A percentile compares a stretch with the other conserved stretches of the same genome.
Evolutionary conservation across 35 echinoderm and acorn worm genomes (phyloP).

Genomic region (Ophiothrix spiculata): DNA sequence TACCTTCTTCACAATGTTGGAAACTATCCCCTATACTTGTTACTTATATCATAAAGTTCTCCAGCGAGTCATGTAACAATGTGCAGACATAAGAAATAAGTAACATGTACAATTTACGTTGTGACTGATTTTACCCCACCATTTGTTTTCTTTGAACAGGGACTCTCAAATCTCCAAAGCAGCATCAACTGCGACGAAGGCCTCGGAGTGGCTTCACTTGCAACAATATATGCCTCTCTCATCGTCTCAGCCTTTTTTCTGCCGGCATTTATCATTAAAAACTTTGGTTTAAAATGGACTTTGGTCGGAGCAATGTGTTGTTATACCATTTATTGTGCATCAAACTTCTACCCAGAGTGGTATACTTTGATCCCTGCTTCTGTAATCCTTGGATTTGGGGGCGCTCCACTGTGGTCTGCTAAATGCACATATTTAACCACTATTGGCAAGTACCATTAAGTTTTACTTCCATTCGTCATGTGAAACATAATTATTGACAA

Average conservation of each 20-base stretch:
- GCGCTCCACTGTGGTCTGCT: slow-evolving; percentile 82
- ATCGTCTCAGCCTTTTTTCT: slow-evolving; percentile 79
- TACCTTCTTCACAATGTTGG: too few species aligned
- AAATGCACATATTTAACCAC: slow-evolving; percentile 91
- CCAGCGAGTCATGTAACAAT: too few species aligned
- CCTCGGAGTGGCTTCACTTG: slow-evolving; percentile 72
- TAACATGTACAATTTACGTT: too few species aligned
- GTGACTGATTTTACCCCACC: too few species aligned
- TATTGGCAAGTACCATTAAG: not conserved
- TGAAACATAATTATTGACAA: slow-evolving; percentile 49
- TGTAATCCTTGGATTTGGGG: slow-evolving; percentile 67
- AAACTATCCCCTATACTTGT: too few species aligned
- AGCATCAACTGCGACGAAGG: slow-evolving; percentile 94
- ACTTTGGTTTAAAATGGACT: slow-evolving; percentile 88
- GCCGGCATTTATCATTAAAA: slow-evolving; percentile 46
- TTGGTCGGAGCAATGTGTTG: slow-evolving; percentile 42
- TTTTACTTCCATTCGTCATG: slow-evolving; percentile 26
- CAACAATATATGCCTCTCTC: slow-evolving; percentile 72
- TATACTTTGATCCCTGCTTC: slow-evolving; percentile 82
- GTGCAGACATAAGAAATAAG: too few species aligned
- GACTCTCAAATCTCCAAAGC: slow-evolving; percentile 88
- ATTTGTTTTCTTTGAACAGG: slow-evolving; percentile 26
- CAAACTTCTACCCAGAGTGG: slow-evolving; percentile 87
- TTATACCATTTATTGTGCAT: slow-evolving; percentile 64
- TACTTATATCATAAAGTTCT: too few species aligned